Conservation (phyloP, 2,113 vertebrate species). For the Tachycineta bicolor region DNA sequence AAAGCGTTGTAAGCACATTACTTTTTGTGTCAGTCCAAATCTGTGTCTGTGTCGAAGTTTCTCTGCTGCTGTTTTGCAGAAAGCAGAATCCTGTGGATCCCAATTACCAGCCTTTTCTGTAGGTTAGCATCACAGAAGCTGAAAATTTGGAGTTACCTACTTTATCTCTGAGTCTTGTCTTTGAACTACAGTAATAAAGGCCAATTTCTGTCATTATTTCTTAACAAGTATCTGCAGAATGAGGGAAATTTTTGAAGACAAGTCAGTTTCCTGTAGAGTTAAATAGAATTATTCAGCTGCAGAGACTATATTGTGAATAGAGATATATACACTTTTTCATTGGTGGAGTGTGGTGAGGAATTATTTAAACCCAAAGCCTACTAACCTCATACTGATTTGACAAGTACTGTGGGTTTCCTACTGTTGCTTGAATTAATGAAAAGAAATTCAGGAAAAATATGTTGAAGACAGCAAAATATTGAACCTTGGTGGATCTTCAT, state of each 20-base stretch:
- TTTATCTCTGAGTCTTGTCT: conserved; percentile 45
- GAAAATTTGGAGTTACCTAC: conserved; percentile 41
- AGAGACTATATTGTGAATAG: neutral
- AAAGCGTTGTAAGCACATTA: neutral
- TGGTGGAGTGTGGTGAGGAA: neutral
- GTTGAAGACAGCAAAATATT: conserved; percentile 34
- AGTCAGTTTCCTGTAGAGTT: conserved; percentile 46
- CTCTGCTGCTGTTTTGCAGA: neutral
- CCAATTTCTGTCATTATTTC: conserved; percentile 55
- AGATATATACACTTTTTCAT: neutral
- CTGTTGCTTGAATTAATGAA: conserved; percentile 45
- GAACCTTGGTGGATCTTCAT: neutral
- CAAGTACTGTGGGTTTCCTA: neutral
- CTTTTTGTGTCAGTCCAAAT: neutral
- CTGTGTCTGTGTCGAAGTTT: neutral
- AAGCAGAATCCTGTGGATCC: conserved; percentile 27
- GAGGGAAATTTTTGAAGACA: conserved; percentile 43
- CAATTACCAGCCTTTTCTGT: conserved; percentile 16
- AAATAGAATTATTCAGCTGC: conserved; percentile 46
- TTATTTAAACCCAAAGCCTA: neutral
- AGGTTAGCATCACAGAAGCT: conserved; percentile 9
- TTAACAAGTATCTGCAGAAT: conserved; percentile 40
- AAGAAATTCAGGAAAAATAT: neutral
- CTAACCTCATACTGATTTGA: neutral
- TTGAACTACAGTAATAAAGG: conserved; percentile 40